These are phyloP conservation scores for Lepus oiostolus DNA, from an alignment of 2,797 vertebrate genomes.

Conservation along the genomic window DNA sequence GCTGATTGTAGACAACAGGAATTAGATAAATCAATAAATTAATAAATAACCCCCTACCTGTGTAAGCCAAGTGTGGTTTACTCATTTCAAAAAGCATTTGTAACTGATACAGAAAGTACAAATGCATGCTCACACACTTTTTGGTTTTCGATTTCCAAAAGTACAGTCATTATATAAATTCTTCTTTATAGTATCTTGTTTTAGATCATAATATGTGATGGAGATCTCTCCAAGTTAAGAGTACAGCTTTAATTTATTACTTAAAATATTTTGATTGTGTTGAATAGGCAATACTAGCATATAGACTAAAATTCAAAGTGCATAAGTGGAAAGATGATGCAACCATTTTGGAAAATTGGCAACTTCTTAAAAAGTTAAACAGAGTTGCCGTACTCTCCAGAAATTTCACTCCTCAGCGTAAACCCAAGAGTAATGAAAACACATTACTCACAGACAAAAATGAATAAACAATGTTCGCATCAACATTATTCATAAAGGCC, in stretches of 20 bases:
- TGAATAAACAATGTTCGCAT: background rate
- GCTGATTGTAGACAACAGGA: background rate
- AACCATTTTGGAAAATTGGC: background rate
- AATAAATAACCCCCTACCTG: background rate
- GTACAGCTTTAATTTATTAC: background rate
- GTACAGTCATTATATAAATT: background rate
- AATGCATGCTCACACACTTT: background rate
- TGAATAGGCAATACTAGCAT: background rate
- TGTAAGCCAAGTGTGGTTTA: background rate
- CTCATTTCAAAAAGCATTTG: background rate
- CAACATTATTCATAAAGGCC: background rate
- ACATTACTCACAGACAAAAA: background rate
- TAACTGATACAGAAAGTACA: background rate
- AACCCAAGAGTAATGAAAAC: background rate
- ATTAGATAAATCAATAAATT: too few species aligned
- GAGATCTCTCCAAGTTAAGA: background rate
- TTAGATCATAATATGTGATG: background rate
- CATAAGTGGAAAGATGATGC: background rate
- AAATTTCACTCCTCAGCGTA: background rate
- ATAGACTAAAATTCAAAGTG: conserved; percentile 8
- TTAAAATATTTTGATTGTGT: conserved; percentile 11
- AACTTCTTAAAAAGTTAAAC: conserved; percentile 17
- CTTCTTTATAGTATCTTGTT: background rate
- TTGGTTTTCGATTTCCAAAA: background rate
- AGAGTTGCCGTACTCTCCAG: background rate